Conservation (phyloP, 2,113 vertebrate genomes). For the Turdus rufiventris region DNA sequence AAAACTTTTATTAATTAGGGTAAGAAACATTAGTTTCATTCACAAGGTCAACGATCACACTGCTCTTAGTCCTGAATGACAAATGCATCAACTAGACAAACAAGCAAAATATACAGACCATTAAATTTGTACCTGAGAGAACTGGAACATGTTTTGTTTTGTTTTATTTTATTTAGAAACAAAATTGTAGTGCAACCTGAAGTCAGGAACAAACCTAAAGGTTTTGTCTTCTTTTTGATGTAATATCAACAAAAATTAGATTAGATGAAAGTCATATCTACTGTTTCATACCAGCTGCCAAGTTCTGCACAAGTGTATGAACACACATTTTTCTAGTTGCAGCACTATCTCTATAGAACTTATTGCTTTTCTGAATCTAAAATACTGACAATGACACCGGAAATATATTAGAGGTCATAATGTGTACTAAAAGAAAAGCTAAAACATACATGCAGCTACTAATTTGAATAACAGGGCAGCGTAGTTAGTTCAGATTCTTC, state of each 20-base stretch:
- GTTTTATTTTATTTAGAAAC: not conserved
- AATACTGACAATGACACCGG: not conserved
- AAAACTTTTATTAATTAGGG: conserved; percentile 34
- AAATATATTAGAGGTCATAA: not conserved
- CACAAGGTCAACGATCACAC: not conserved
- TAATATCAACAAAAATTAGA: not conserved
- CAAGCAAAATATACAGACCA: conserved; percentile 4
- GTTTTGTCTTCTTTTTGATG: not conserved
- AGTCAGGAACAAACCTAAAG: not conserved
- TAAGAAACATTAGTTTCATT: conserved; percentile 18
- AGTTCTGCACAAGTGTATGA: not conserved
- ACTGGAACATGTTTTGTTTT: not conserved
- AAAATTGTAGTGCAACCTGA: not conserved
- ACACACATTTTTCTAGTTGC: not conserved
- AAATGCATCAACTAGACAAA: not conserved
- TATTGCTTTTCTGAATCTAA: not conserved
- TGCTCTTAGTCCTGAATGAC: not conserved
- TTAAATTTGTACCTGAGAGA: conserved; percentile 18
- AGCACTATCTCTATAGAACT: not conserved
- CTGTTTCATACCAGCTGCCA: not conserved
- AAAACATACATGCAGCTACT: not conserved
- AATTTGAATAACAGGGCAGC: not conserved
- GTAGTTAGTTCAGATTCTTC: not conserved
- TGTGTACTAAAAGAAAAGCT: not conserved
- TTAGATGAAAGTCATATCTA: not conserved